These are phyloP conservation scores for Palythoa grandis DNA, from an alignment of 92 coral and sea anemone genomes.

Conservation along the genomic window DNA sequence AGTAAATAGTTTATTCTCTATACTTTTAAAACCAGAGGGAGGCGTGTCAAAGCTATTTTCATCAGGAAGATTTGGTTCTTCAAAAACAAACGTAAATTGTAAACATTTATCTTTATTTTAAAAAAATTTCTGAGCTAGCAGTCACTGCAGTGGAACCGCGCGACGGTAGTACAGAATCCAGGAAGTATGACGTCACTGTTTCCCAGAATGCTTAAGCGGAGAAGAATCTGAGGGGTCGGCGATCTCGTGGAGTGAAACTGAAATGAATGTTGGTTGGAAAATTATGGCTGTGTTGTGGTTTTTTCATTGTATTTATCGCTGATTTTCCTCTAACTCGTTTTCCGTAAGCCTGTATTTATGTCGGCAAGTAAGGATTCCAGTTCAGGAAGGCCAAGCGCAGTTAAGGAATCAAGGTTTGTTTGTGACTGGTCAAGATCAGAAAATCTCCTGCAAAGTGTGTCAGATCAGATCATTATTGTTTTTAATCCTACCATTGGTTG, in stretches of 20 bases:
- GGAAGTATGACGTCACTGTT: constrained; percentile 36
- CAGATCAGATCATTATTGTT: not conserved
- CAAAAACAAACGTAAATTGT: too few relatives aligned
- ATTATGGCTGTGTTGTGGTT: too few relatives aligned
- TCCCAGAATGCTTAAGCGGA: constrained; percentile 22
- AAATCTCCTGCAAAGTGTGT: not conserved
- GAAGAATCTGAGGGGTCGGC: not conserved
- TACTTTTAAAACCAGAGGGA: too few relatives aligned
- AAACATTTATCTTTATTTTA: too few relatives aligned
- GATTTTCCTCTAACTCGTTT: too few relatives aligned
- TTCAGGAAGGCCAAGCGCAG: not conserved
- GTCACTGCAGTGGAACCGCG: too few relatives aligned
- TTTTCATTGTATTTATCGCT: too few relatives aligned
- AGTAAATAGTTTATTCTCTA: too few relatives aligned
- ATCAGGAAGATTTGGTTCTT: too few relatives aligned
- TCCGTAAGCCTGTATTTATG: constrained; percentile 44
- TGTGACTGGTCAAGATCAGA: constrained; percentile 5
- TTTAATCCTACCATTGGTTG: not conserved
- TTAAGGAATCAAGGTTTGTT: constrained; percentile 17
- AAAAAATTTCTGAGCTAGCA: too few relatives aligned
- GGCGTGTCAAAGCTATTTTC: too few relatives aligned
- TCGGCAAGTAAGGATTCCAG: constrained; percentile 50
- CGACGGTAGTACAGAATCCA: not conserved
- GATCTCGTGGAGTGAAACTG: constrained; percentile 4
- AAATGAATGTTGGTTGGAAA: too few relatives aligned